These are phyloP conservation scores for Prinia subflava DNA, from an alignment of 2,113 vertebrate genomes.

Conservation along the genomic window DNA sequence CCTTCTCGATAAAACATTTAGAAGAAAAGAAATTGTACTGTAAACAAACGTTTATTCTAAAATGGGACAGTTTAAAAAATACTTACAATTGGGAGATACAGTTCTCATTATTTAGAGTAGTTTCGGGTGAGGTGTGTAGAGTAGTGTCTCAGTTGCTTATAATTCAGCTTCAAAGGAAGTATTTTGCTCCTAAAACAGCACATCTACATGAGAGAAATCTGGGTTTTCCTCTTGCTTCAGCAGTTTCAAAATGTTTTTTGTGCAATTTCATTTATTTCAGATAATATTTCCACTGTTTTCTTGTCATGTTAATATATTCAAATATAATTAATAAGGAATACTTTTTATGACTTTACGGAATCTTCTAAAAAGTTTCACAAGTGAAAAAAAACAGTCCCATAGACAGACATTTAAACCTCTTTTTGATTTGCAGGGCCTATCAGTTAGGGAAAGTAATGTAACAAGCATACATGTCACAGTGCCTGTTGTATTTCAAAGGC, in stretches of 20 bases:
- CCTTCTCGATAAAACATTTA: neutral
- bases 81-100: neutral
- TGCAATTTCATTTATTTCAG: neutral
- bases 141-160: neutral
- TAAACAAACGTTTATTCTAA: neutral
- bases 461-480: neutral
- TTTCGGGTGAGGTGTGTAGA: neutral
- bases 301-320: neutral
- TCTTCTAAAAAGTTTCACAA: neutral
- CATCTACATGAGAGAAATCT: neutral
- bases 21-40: neutral
- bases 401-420: neutral
- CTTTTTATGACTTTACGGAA: neutral
- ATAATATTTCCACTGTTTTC: neutral
- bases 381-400: accelerated
- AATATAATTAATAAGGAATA: neutral
- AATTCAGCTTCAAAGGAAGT: neutral
- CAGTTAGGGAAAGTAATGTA: neutral
- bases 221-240: neutral
- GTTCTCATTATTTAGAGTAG: neutral
- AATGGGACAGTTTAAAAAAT: neutral
- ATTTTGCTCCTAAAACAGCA: neutral
- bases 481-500: neutral
- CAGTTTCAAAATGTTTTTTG: neutral
- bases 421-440: neutral